phyloP scores from a whole-genome alignment of 2,888 invertebrate species.

The Drosophila infuscata region DNA sequence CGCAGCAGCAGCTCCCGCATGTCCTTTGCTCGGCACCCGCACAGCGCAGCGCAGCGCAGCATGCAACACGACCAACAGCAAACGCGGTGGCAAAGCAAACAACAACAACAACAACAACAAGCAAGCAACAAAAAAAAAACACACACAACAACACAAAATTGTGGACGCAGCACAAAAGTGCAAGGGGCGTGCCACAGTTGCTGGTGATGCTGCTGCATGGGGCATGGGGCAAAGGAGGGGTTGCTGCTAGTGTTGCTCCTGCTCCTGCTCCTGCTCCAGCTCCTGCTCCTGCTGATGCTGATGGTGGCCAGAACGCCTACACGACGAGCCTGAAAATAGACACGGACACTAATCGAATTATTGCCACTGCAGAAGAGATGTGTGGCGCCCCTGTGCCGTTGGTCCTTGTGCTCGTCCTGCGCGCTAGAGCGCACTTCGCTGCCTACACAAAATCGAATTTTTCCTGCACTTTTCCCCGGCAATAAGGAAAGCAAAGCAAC shows the following conservation, averaged over 20 bases:
- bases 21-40: conserved; percentile 12
- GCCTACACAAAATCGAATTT: conserved; percentile 66
- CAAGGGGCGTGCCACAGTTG: conserved; percentile 39
- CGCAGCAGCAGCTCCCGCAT: conserved; percentile 14
- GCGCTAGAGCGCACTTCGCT: conserved; percentile 55
- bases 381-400: conserved; percentile 27
- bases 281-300: not conserved
- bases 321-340: conserved; percentile 76
- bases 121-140: conserved; percentile 1
- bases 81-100: conserved; percentile 29
- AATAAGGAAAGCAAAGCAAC: conserved; percentile 11
- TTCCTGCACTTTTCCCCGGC: conserved; percentile 41
- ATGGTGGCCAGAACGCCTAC: conserved; percentile 50
- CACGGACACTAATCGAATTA: conserved; percentile 83
- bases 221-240: not conserved
- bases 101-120: conserved; percentile 19
- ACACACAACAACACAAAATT: conserved; percentile 2
- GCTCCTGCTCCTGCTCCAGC: not conserved
- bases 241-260: not conserved
- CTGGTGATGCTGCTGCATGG: conserved; percentile 5
- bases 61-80: conserved; percentile 53
- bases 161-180: conserved; percentile 43
- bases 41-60: conserved; percentile 55
- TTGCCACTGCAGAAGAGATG: conserved; percentile 82
- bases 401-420: conserved; percentile 53